Evolutionary conservation across 2,797 vertebrate species (phyloP).

Genomic region (Dipus sagitta): DNA sequence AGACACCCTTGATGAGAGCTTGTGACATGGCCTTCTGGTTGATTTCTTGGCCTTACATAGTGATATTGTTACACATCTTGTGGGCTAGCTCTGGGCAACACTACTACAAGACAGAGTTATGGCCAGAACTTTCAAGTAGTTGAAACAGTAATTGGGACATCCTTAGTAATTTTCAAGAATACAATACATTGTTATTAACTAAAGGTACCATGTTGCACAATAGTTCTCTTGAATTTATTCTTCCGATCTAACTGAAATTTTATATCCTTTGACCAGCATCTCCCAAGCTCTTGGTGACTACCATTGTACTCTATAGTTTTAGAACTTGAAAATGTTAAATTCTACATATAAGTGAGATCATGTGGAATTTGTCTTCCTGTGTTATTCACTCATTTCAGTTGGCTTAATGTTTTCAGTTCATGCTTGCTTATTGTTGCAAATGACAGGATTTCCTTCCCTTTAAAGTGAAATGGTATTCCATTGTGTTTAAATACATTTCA

Average conservation of each 20-base stretch:
- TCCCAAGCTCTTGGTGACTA: not conserved
- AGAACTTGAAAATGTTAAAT: not conserved
- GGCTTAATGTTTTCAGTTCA: not conserved
- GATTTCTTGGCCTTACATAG: not conserved
- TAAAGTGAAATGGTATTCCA: not conserved
- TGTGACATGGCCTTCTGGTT: not conserved
- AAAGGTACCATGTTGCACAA: not conserved
- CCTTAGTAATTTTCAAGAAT: not conserved
- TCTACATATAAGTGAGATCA: not conserved
- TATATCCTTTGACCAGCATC: not conserved
- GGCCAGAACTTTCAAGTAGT: not conserved
- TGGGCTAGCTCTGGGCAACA: not conserved
- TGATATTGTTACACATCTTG: not conserved
- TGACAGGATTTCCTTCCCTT: not conserved
- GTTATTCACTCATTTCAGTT: not conserved
- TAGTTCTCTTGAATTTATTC: not conserved
- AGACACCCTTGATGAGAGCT: not conserved
- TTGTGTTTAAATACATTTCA: not conserved
- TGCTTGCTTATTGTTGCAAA: not conserved
- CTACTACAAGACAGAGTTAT: not conserved
- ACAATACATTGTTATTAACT: not conserved
- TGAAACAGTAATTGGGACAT: not conserved
- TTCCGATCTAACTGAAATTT: not conserved
- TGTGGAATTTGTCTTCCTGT: not conserved
- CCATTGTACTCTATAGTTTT: not conserved